Percentiles rank a stretch among this genome's conserved stretches.
phyloP scores from a whole-genome alignment of 2,797 vertebrate genomes.

The Cyprinella venusta region DNA sequence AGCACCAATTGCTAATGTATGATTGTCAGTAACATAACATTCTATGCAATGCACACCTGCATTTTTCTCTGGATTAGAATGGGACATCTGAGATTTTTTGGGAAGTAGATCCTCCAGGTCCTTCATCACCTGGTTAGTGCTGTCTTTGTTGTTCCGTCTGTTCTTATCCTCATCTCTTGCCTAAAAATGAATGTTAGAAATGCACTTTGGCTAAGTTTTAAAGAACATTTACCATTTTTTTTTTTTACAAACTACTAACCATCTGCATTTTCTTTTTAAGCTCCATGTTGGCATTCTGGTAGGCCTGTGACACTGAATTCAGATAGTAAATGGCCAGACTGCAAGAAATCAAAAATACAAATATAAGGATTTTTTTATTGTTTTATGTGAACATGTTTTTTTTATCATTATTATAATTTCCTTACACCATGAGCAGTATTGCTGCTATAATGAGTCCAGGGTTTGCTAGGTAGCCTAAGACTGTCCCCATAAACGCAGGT shows the following conservation, averaged over 20 bases:
- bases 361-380: neutral
- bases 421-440: conserved; percentile 87
- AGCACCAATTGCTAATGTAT: no score
- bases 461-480: conserved; percentile 92
- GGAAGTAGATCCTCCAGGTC: conserved; percentile 85
- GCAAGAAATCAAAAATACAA: conserved; percentile 25
- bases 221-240: no score
- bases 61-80: conserved; percentile 9
- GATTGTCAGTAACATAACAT: neutral
- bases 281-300: conserved; percentile 87
- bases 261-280: conserved; percentile 98
- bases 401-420: neutral
- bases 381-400: neutral
- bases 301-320: conserved; percentile 90
- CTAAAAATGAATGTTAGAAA: conserved; percentile 65
- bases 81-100: conserved; percentile 65
- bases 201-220: no score
- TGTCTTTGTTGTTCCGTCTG: conserved; percentile 87
- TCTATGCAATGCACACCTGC: conserved; percentile 43
- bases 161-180: conserved; percentile 94
- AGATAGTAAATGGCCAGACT: conserved; percentile 98
- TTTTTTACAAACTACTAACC: conserved; percentile 72
- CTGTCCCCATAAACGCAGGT: conserved; percentile 91
- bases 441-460: conserved; percentile 96
- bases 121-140: conserved; percentile 82